These are phyloP conservation scores for Cotesia typhae DNA, from an alignment of 1,140 invertebrate genomes.

Conservation along the genomic window DNA sequence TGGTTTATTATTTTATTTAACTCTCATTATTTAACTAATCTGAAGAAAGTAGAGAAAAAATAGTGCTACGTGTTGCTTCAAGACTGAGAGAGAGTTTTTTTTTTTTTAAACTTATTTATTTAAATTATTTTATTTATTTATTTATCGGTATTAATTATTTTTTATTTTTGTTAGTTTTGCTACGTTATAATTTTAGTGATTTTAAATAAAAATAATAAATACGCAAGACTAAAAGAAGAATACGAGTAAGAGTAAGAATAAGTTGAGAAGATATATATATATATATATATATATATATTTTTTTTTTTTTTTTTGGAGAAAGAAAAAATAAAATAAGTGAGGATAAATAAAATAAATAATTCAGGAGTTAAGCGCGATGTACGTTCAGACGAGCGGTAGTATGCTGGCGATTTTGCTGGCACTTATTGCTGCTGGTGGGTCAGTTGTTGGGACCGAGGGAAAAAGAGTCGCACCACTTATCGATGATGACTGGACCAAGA, in stretches of 20 bases:
- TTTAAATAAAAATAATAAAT: not conserved
- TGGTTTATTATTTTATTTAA: not conserved
- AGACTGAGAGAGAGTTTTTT: not conserved
- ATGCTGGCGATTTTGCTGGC: conserved; percentile 48
- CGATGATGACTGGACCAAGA: conserved; percentile 59
- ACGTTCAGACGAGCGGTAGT: conserved; percentile 45
- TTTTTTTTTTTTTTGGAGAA: not conserved
- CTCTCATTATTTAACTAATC: not conserved
- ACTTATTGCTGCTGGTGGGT: conserved; percentile 43
- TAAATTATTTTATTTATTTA: not conserved
- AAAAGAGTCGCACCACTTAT: conserved; percentile 57
- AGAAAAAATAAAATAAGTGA: conserved; percentile 7
- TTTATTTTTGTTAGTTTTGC: not conserved
- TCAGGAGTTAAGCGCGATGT: conserved; percentile 46
- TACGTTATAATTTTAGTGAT: not conserved
- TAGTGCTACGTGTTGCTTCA: not conserved
- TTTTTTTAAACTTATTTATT: not conserved
- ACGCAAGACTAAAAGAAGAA: too few species aligned
- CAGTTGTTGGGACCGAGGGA: conserved; percentile 42
- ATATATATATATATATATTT: too few species aligned
- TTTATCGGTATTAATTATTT: not conserved
- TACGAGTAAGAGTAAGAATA: too few species aligned
- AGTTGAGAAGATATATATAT: not conserved
- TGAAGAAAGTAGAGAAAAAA: not conserved
- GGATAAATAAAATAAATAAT: conserved; percentile 23